Evolutionary conservation across 2,888 invertebrate genomes (phyloP).

Genomic region (Gandaritis pyraliata): DNA sequence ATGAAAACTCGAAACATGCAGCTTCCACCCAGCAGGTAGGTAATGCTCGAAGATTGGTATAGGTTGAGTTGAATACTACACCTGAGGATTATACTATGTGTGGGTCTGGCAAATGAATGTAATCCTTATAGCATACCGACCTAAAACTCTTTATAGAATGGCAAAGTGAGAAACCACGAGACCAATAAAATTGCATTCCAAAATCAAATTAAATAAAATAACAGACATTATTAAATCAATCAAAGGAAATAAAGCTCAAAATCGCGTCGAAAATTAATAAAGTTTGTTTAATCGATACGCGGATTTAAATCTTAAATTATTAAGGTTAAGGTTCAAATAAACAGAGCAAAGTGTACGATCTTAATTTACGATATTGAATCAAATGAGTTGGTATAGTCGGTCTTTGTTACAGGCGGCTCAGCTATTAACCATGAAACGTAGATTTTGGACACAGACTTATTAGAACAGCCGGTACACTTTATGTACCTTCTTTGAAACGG

Average conservation of each 20-base stretch:
- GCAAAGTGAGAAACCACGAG: too few relatives aligned
- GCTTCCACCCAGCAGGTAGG: too few relatives aligned
- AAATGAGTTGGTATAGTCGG: slow-evolving; percentile 39
- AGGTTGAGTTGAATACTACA: too few relatives aligned
- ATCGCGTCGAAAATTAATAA: slow-evolving; percentile 2
- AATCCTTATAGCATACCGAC: too few relatives aligned
- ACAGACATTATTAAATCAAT: slow-evolving; percentile 1
- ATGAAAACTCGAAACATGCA: too few relatives aligned
- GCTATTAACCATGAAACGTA: slow-evolving; percentile 36
- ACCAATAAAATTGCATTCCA: too few relatives aligned
- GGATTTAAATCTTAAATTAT: slow-evolving; percentile 12
- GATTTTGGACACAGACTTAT: slow-evolving; percentile 10
- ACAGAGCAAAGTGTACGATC: slow-evolving; percentile 25
- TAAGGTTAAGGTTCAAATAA: slow-evolving; percentile 10
- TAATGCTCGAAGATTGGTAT: too few relatives aligned
- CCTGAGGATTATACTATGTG: too few relatives aligned
- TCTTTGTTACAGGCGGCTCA: slow-evolving; percentile 39
- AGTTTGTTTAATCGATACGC: neutral
- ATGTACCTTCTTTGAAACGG: too few relatives aligned
- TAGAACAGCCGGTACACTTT: slow-evolving; percentile 1
- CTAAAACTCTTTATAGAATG: too few relatives aligned
- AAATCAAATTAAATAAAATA: too few relatives aligned
- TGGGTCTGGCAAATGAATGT: too few relatives aligned
- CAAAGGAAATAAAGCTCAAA: slow-evolving; percentile 9
- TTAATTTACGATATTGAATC: slow-evolving; percentile 45